phyloP scores from a whole-genome alignment of 2,113 vertebrate species.

The Microcebus tavaratra region DNA sequence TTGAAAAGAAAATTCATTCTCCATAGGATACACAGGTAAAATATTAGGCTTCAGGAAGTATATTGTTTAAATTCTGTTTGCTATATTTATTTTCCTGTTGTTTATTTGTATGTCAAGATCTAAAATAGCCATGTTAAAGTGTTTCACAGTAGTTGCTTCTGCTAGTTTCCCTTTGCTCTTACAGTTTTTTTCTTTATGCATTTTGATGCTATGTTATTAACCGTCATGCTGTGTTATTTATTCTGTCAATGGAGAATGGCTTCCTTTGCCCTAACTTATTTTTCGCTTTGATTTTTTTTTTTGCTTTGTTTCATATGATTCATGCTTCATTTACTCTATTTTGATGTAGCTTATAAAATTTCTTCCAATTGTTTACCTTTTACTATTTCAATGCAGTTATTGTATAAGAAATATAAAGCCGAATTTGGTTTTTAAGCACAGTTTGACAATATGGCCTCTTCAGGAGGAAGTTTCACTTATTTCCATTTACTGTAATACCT shows the following conservation, averaged over 20 bases:
- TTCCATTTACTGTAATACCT: not conserved
- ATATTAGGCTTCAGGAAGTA: not conserved
- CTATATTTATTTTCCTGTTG: not conserved
- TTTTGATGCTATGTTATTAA: not conserved
- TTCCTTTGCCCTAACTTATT: not conserved
- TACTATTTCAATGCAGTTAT: not conserved
- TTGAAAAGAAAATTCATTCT: constrained; percentile 38
- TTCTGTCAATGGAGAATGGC: not conserved
- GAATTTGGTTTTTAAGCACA: not conserved
- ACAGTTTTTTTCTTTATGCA: not conserved
- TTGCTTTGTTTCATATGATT: not conserved
- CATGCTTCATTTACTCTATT: not conserved
- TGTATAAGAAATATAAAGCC: not conserved
- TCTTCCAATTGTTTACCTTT: not conserved
- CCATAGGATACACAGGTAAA: not conserved
- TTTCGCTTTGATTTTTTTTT: not conserved
- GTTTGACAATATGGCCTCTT: not conserved
- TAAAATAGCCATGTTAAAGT: not conserved
- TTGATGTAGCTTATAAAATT: not conserved
- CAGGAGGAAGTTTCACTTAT: not conserved
- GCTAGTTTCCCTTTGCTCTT: not conserved
- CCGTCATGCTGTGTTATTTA: not conserved
- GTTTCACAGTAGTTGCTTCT: not conserved
- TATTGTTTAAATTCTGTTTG: not conserved
- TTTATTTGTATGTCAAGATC: not conserved